phyloP scores from a whole-genome alignment of 2,797 vertebrate genomes.

The Clarias laeviceps region DNA sequence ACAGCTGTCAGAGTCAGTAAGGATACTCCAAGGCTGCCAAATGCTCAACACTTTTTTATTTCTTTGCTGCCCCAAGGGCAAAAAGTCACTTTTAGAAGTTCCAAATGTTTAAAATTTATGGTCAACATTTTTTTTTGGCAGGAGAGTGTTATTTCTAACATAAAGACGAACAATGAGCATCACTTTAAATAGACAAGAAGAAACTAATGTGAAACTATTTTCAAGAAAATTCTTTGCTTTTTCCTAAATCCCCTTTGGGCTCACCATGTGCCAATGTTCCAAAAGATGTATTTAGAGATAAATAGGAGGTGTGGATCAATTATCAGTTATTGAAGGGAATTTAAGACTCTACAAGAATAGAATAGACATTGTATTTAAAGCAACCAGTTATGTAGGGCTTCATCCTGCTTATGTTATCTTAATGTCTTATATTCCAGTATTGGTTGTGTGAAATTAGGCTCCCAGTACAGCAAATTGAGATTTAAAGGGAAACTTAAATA shows the following conservation, averaged over 20 bases:
- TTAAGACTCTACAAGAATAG: slow-evolving; percentile 28
- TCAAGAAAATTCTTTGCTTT: background rate
- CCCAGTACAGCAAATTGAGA: background rate
- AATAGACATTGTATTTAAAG: slow-evolving; percentile 25
- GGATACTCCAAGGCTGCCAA: slow-evolving; percentile 47
- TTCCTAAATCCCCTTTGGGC: slow-evolving; percentile 10
- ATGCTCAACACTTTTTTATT: slow-evolving; percentile 42
- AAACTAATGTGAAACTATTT: background rate
- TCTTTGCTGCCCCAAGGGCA: slow-evolving; percentile 34
- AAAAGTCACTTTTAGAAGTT: slow-evolving; percentile 40
- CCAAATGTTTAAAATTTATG: slow-evolving; percentile 29
- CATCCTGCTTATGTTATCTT: background rate
- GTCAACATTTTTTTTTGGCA: background rate
- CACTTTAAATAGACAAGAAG: background rate
- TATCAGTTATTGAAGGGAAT: slow-evolving; percentile 47
- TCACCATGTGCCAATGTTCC: background rate
- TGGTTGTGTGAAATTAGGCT: background rate
- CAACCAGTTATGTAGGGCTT: background rate
- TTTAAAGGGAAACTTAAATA: background rate
- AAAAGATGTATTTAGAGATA: slow-evolving; percentile 26
- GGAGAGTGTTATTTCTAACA: background rate
- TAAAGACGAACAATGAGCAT: background rate
- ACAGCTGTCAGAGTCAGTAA: slow-evolving; percentile 59
- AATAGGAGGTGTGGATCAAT: slow-evolving; percentile 27
- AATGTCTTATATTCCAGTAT: background rate